Evolutionary conservation across 2,797 vertebrate species (phyloP).

Genomic region (Aratinga solstitialis): DNA sequence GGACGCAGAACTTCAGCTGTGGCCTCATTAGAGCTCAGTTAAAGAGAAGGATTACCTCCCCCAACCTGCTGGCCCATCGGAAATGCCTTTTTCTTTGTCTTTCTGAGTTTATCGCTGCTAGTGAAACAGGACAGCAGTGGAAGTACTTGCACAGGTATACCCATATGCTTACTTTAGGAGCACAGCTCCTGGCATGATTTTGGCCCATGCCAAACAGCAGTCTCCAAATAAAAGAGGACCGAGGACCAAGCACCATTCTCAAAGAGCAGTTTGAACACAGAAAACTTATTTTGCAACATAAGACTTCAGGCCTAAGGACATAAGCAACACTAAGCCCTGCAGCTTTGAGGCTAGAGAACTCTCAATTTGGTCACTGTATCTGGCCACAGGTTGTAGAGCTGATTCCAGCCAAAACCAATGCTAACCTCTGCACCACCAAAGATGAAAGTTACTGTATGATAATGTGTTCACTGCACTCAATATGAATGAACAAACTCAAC

Average conservation of each 20-base stretch:
- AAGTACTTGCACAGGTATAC: rapidly evolving
- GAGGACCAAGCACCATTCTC: neutral
- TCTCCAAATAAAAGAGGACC: neutral
- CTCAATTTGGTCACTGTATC: neutral
- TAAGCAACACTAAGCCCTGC: neutral
- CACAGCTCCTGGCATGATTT: neutral
- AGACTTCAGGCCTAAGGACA: neutral
- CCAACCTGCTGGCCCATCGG: neutral
- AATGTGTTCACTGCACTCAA: neutral
- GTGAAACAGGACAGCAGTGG: neutral
- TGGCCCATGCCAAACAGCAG: neutral
- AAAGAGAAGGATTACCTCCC: neutral
- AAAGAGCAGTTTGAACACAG: neutral
- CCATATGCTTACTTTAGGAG: neutral
- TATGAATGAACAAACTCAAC: neutral
- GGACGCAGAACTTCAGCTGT: neutral
- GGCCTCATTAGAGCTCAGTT: neutral
- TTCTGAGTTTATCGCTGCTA: neutral
- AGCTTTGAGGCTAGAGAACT: neutral
- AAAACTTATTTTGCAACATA: neutral
- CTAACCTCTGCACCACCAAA: neutral
- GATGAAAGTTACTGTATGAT: neutral
- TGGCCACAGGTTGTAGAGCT: neutral
- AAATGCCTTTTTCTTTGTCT: neutral
- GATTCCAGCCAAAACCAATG: neutral